These are phyloP conservation scores for Meles meles DNA, from an alignment of 2,113 vertebrate genomes.

Conservation along the genomic window DNA sequence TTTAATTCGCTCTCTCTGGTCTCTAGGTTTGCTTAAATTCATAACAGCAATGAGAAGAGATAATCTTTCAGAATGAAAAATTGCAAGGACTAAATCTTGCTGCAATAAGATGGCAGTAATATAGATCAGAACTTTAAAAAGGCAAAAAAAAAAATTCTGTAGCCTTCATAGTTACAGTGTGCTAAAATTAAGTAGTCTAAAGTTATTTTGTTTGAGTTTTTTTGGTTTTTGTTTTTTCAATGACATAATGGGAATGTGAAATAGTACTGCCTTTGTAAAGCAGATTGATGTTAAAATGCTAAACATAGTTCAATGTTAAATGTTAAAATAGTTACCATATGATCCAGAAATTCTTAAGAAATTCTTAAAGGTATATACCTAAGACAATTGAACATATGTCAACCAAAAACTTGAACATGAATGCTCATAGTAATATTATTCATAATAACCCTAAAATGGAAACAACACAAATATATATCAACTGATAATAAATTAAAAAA, in stretches of 20 bases:
- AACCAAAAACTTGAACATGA: not conserved
- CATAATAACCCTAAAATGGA: not conserved
- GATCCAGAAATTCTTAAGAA: not conserved
- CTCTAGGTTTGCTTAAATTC: not conserved
- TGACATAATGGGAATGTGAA: not conserved
- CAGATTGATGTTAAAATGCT: not conserved
- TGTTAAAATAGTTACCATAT: not conserved
- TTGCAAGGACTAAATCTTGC: not conserved
- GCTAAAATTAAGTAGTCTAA: not conserved
- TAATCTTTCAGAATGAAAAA: conserved; percentile 18
- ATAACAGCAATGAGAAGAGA: not conserved
- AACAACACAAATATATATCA: not conserved
- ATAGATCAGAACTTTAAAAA: not conserved
- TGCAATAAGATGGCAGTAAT: not conserved
- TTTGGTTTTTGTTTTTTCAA: not conserved
- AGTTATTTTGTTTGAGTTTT: not conserved
- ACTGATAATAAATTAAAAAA: not conserved
- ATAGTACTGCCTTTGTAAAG: not conserved
- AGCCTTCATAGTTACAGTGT: not conserved
- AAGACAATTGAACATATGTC: not conserved
- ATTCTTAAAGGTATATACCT: not conserved
- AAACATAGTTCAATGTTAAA: not conserved
- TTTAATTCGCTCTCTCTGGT: not conserved
- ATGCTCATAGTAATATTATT: not conserved
- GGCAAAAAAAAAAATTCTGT: not conserved